phyloP scores from a whole-genome alignment of 2,888 invertebrate genomes.

The Timema cristinae region DNA sequence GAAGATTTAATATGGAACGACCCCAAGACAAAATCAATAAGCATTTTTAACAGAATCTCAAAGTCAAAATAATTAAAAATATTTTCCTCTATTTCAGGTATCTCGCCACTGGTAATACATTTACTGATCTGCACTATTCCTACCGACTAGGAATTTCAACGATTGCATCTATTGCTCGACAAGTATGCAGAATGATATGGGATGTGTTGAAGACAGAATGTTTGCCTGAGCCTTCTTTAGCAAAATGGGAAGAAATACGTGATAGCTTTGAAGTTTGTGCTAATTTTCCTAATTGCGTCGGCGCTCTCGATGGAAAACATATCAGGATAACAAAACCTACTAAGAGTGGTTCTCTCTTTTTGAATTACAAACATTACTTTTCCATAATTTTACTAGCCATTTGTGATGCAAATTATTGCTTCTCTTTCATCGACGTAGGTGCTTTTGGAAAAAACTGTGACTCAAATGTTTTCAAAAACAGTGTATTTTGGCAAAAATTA shows the following conservation, averaged over 20 bases:
- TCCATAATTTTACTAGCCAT: background rate
- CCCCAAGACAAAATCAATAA: no score
- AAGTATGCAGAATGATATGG: slow-evolving; percentile 13
- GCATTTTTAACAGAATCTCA: no score
- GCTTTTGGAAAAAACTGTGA: slow-evolving; percentile 1
- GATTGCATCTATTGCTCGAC: slow-evolving; percentile 1
- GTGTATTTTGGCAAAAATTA: background rate
- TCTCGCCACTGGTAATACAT: slow-evolving; percentile 10
- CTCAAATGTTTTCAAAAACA: slow-evolving; percentile 8
- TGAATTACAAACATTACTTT: background rate
- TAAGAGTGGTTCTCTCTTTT: slow-evolving; percentile 4
- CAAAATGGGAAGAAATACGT: background rate
- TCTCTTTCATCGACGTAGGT: background rate
- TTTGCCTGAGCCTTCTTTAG: background rate
- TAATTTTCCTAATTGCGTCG: no score
- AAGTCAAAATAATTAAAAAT: no score
- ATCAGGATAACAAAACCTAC: background rate
- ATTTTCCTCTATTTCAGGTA: slow-evolving; percentile 10
- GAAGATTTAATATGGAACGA: no score
- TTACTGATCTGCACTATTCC: slow-evolving; percentile 3
- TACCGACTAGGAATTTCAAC: slow-evolving; percentile 11
- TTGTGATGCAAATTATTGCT: slow-evolving; percentile 4
- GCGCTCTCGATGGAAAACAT: no score
- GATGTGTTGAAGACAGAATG: background rate
- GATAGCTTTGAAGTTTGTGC: no score